Percentiles rank a stretch among this genome's conserved stretches.
Conservation (phyloP, 2,113 vertebrate species). For the Python bivittatus region DNA sequence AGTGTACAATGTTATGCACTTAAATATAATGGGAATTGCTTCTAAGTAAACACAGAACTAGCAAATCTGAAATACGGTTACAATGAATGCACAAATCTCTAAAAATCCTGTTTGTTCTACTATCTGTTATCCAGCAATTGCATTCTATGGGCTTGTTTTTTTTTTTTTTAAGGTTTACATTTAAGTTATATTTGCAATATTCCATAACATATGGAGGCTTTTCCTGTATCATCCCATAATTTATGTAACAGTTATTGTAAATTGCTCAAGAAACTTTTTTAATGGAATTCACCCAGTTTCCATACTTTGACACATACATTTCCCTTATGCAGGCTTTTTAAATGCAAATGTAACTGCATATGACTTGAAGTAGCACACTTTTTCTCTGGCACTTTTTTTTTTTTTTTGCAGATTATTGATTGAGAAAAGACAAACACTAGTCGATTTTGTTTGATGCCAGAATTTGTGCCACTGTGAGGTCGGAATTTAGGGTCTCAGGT, state of each 20-base stretch:
- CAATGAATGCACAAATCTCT: not conserved
- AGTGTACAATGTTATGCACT: not conserved
- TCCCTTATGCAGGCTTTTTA: not conserved
- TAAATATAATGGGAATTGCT: not conserved
- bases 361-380: not conserved
- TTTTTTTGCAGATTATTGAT: not conserved
- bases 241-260: not conserved
- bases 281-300: not conserved
- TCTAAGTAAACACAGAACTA: not conserved
- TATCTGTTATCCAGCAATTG: not conserved
- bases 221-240: not conserved
- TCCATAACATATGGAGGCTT: not conserved
- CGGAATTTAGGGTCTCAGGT: not conserved
- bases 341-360: not conserved
- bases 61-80: not conserved
- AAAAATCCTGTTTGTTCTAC: not conserved
- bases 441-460: not conserved
- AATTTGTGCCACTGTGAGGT: not conserved
- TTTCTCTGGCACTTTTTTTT: not conserved
- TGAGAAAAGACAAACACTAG: not conserved
- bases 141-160: not conserved
- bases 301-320: not conserved
- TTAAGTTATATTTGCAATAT: not conserved
- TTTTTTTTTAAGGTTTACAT: too few species aligned
- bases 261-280: not conserved